These are phyloP conservation scores for Sinocyclocheilus anshuiensis DNA, from an alignment of 2,113 vertebrate genomes.

Conservation along the genomic window DNA sequence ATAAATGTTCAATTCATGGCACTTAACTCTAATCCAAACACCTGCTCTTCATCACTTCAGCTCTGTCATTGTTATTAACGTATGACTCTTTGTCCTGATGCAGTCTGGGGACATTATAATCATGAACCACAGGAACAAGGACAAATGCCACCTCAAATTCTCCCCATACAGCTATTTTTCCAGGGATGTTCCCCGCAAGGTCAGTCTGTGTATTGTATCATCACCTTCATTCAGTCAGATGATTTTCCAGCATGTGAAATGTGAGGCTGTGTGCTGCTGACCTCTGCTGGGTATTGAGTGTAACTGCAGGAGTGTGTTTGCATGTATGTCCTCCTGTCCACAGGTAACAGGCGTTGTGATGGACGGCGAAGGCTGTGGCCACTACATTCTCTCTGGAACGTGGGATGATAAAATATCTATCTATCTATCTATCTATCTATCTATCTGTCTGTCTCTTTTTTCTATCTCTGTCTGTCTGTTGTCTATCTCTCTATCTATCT, in stretches of 20 bases:
- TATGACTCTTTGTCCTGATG: conserved; percentile 29
- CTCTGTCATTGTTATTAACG: not conserved
- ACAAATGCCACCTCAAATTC: conserved; percentile 94
- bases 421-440: not conserved
- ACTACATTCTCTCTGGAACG: conserved; percentile 89
- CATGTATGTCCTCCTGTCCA: not conserved
- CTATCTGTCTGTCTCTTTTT: not conserved
- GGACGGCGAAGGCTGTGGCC: conserved; percentile 80
- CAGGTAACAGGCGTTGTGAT: conserved; percentile 92
- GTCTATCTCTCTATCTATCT: not conserved
- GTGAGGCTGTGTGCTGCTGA: not conserved
- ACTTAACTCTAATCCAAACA: not conserved
- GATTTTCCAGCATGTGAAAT: not conserved
- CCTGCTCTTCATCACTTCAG: not conserved
- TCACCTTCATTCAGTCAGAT: not conserved
- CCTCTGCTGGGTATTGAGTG: not conserved
- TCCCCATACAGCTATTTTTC: conserved; percentile 97
- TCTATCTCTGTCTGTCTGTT: not conserved
- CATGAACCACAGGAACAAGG: conserved; percentile 88
- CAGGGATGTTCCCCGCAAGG: conserved; percentile 90
- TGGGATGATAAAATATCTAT: conserved; percentile 89
- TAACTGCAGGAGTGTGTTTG: not conserved
- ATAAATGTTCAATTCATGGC: not conserved
- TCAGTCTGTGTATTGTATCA: conserved; percentile 64
- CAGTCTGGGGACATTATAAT: conserved; percentile 96